phyloP scores from a whole-genome alignment of 1,140 invertebrate genomes.

The Yoshiicerus persimilis region DNA sequence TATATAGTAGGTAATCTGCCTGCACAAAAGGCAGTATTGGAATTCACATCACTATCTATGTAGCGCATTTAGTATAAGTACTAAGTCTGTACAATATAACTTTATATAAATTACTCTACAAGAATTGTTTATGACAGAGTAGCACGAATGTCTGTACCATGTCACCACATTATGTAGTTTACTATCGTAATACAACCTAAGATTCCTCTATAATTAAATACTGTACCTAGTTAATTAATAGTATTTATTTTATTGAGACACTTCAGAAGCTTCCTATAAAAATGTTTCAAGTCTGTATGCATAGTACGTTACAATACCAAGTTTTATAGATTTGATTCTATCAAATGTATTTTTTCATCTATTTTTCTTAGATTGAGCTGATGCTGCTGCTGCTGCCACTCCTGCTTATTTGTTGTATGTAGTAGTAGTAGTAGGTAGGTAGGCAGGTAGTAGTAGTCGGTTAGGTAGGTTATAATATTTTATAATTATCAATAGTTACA shows the following conservation, averaged over 20 bases:
- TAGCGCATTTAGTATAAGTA: not conserved
- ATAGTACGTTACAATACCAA: not conserved
- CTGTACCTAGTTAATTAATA: not conserved
- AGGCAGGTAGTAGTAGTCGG: not conserved
- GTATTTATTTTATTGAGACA: constrained; percentile 18
- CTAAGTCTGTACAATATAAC: not conserved
- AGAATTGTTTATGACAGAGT: not conserved
- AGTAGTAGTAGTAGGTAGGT: not conserved
- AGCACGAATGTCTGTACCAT: not conserved
- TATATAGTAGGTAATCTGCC: not conserved
- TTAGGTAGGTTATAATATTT: not conserved
- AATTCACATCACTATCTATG: not conserved
- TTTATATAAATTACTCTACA: not conserved
- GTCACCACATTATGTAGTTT: not conserved
- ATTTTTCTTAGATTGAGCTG: not conserved
- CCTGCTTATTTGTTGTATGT: not conserved
- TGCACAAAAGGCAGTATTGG: not conserved
- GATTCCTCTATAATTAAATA: not conserved
- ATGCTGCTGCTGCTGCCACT: constrained; percentile 5
- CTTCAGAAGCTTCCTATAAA: constrained; percentile 13
- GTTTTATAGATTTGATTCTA: not conserved
- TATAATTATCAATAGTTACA: not conserved
- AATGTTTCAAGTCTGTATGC: constrained; percentile 9
- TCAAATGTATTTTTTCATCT: constrained; percentile 2
- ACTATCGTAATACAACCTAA: not conserved